Percentiles rank a stretch among this genome's conserved stretches.
Evolutionary conservation across 2,797 vertebrate genomes (phyloP).

Genomic region (Saxicola maurus): DNA sequence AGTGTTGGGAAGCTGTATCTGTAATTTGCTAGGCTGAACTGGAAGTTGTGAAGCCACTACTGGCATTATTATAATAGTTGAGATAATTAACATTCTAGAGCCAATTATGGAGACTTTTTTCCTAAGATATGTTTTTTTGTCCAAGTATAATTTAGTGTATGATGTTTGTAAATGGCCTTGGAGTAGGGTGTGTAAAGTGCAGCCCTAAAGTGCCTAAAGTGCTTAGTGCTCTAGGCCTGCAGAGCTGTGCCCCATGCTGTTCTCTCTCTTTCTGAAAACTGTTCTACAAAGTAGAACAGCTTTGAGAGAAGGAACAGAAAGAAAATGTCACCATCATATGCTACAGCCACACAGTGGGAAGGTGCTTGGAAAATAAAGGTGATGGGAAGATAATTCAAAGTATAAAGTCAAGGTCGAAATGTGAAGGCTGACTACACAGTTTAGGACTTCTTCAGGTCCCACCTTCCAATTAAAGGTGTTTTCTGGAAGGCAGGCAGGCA

Average conservation of each 20-base stretch:
- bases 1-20: neutral
- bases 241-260: neutral
- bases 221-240: neutral
- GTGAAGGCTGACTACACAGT: neutral
- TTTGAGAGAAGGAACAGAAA: neutral
- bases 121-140: neutral
- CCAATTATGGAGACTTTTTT: neutral
- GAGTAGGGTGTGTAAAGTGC: neutral
- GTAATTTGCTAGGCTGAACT: rapidly evolving
- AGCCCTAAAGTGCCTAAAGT: too few relatives aligned
- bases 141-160: neutral
- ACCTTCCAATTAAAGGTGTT: neutral
- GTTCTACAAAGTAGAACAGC: neutral
- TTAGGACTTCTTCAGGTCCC: neutral
- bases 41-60: neutral
- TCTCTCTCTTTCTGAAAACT: neutral
- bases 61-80: neutral
- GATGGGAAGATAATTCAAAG: neutral
- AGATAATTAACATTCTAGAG: neutral
- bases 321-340: neutral
- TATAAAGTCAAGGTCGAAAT: neutral
- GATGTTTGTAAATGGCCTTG: neutral
- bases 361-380: neutral
- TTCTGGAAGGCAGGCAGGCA: rapidly evolving
- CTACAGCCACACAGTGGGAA: neutral